A percentile compares a stretch with the other conserved stretches of the same genome.
Conservation (phyloP, 2,797 vertebrate species). For the Anniella stebbinsi region DNA sequence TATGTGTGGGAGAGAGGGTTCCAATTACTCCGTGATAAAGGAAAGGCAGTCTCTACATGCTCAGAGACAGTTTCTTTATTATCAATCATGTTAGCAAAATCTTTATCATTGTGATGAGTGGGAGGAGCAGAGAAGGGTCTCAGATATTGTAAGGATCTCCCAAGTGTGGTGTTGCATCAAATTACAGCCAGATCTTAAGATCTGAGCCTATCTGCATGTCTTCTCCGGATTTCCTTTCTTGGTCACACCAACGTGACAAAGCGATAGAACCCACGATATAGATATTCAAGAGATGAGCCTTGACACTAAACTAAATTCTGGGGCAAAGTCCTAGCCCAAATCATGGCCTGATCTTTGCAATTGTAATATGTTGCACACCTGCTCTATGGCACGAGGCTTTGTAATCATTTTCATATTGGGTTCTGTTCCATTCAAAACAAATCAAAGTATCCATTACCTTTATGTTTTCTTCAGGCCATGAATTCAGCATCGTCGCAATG, state of each 20-base stretch:
- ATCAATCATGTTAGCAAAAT: neutral
- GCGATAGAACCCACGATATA: neutral
- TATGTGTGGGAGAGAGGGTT: neutral
- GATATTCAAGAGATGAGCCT: neutral
- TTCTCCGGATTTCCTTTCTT: neutral
- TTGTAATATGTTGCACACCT: neutral
- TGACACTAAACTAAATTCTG: neutral
- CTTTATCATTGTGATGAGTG: neutral
- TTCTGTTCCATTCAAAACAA: conserved; percentile 31
- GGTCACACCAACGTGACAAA: neutral
- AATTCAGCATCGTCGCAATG: conserved; percentile 94
- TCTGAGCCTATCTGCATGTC: no score
- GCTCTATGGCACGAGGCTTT: neutral
- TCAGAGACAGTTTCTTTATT: neutral
- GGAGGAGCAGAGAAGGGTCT: neutral
- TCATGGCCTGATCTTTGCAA: neutral
- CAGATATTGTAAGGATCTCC: neutral
- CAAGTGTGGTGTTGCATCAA: neutral
- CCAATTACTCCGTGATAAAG: neutral
- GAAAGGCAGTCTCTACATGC: neutral
- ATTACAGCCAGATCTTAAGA: neutral
- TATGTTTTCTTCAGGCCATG: conserved; percentile 95
- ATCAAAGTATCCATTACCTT: conserved; percentile 83
- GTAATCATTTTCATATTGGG: neutral
- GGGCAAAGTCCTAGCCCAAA: neutral